These are phyloP conservation scores for Daphoenositta chrysoptera DNA, from an alignment of 2,113 vertebrate genomes.

Conservation along the genomic window DNA sequence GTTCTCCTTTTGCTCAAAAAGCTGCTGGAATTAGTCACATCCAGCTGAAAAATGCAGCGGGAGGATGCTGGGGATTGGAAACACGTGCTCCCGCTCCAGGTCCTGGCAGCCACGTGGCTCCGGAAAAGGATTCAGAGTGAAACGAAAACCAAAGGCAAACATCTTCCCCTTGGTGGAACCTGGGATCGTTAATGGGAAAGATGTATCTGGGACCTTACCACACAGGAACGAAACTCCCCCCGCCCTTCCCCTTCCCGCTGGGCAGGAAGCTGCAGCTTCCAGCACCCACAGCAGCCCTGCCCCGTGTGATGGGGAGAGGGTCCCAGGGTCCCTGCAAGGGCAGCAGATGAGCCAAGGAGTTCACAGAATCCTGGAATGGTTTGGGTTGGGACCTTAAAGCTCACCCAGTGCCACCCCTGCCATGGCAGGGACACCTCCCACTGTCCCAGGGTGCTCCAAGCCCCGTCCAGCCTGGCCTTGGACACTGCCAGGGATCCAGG, in stretches of 20 bases:
- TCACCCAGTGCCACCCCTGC: no score
- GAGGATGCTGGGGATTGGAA: neutral
- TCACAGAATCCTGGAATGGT: neutral
- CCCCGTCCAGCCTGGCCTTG: neutral
- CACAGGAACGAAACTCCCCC: rapidly evolving
- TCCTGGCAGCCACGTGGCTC: neutral
- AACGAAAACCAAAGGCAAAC: neutral
- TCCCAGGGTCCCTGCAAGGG: rapidly evolving
- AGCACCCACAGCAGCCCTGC: neutral
- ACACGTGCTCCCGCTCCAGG: rapidly evolving
- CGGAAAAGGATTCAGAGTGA: neutral
- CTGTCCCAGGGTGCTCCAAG: neutral
- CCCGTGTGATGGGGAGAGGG: rapidly evolving
- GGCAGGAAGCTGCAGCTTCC: neutral
- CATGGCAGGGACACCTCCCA: neutral
- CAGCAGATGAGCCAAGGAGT: neutral
- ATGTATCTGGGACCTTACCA: rapidly evolving
- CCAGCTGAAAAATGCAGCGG: rapidly evolving
- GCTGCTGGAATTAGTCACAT: neutral
- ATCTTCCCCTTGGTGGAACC: neutral
- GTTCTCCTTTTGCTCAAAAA: rapidly evolving
- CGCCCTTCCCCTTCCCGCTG: neutral
- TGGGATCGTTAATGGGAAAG: rapidly evolving
- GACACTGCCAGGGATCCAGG: neutral
- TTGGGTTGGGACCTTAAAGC: neutral